Evolutionary conservation across 2,888 invertebrate genomes (phyloP).

Genomic region (Agonopterix subpropinquella): DNA sequence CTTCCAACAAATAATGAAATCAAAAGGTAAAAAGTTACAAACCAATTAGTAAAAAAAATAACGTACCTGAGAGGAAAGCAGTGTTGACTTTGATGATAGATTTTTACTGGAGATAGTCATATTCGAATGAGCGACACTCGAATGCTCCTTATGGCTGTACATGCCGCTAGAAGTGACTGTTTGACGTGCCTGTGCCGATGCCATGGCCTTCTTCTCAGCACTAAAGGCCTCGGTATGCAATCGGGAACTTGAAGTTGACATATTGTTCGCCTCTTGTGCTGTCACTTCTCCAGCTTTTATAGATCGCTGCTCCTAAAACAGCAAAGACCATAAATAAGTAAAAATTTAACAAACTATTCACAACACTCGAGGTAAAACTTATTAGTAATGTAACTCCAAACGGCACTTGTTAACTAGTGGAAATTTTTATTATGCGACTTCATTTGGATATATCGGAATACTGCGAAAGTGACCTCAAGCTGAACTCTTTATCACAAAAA

Average conservation of each 20-base stretch:
- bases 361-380: background rate
- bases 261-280: slow-evolving; percentile 90
- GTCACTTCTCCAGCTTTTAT: slow-evolving; percentile 89
- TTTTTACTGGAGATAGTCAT: slow-evolving; percentile 86
- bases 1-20: no score
- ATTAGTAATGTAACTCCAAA: slow-evolving; percentile 2
- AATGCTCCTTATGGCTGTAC: slow-evolving; percentile 82
- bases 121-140: slow-evolving; percentile 86
- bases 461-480: slow-evolving; percentile 23
- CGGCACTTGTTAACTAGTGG: background rate
- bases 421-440: background rate
- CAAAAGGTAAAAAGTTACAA: no score
- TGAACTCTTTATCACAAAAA: slow-evolving; percentile 35
- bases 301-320: slow-evolving; percentile 86
- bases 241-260: slow-evolving; percentile 89
- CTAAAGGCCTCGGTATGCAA: slow-evolving; percentile 91
- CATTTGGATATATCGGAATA: slow-evolving; percentile 5
- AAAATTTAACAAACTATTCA: background rate
- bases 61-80: slow-evolving; percentile 71
- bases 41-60: background rate
- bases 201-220: slow-evolving; percentile 85
- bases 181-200: slow-evolving; percentile 85
- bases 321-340: background rate
- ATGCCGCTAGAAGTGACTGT: slow-evolving; percentile 87
- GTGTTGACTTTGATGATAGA: slow-evolving; percentile 78